A percentile compares a stretch with the other conserved stretches of the same genome.
phyloP scores from a whole-genome alignment of 1,140 invertebrate species.

The Battus philenor region DNA sequence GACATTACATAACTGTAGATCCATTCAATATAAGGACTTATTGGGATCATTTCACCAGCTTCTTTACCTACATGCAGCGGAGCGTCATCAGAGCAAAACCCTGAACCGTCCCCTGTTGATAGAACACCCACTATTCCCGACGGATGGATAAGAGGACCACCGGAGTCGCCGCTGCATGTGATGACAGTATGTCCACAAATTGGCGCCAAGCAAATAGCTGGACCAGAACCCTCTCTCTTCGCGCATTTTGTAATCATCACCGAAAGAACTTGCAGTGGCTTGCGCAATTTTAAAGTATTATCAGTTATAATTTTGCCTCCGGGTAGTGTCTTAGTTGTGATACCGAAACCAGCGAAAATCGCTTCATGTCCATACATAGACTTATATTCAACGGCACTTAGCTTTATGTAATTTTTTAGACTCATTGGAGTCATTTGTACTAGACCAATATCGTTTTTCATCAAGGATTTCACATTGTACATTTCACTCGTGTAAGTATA shows the following conservation, averaged over 20 bases:
- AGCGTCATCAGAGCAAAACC: no score
- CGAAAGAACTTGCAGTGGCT: conserved; percentile 4
- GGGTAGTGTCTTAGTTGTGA: no score
- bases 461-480: no score
- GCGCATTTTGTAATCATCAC: conserved; percentile 1
- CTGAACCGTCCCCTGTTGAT: not conserved
- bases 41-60: not conserved
- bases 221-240: not conserved
- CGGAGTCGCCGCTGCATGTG: not conserved
- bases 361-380: no score
- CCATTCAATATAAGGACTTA: conserved; percentile 12
- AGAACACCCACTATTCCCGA: conserved; percentile 4
- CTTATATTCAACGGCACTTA: no score
- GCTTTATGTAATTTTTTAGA: no score
- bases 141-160: conserved; percentile 5
- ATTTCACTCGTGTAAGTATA: no score
- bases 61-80: no score
- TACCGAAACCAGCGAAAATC: no score
- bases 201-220: conserved; percentile 5
- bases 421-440: no score
- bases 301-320: no score
- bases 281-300: not conserved
- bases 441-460: no score
- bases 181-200: not conserved
- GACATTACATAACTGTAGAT: conserved; percentile 6